A percentile compares a stretch with the other conserved stretches of the same genome.
These are phyloP conservation scores for Tetraneura akinire DNA, from an alignment of 1,140 invertebrate species.

Conservation along the genomic window DNA sequence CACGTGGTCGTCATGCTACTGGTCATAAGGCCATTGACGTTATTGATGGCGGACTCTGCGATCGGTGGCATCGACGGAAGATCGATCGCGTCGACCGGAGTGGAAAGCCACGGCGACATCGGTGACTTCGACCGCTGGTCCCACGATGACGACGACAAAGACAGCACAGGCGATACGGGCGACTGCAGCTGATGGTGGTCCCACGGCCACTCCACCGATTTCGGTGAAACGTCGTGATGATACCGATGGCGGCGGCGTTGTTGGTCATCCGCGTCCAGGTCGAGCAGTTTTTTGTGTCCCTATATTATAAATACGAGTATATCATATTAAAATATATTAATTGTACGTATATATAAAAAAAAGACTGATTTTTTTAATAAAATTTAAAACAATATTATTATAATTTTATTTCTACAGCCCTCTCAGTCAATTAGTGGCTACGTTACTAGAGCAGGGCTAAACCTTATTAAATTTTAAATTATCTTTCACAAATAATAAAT, in stretches of 20 bases:
- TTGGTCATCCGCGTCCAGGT: slow-evolving; percentile 8
- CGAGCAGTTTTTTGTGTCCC: slow-evolving; percentile 29
- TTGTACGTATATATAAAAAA: too few relatives aligned
- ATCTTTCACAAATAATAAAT: too few relatives aligned
- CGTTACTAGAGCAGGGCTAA: too few relatives aligned
- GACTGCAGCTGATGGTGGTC: not conserved
- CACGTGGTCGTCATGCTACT: slow-evolving; percentile 19
- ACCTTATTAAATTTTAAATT: too few relatives aligned
- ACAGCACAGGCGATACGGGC: not conserved
- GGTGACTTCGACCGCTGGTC: not conserved
- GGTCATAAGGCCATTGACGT: not conserved
- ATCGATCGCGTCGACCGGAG: not conserved
- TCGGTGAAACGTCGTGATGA: not conserved
- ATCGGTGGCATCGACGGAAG: not conserved
- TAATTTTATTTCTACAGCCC: too few relatives aligned
- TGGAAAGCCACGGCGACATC: not conserved
- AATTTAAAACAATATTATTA: too few relatives aligned
- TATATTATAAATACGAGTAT: too few relatives aligned
- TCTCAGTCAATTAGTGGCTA: too few relatives aligned
- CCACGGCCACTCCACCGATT: slow-evolving; percentile 20
- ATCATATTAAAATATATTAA: too few relatives aligned
- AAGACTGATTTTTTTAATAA: too few relatives aligned
- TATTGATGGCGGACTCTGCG: not conserved
- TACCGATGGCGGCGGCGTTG: not conserved
- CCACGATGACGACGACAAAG: slow-evolving; percentile 2